Conservation (phyloP, 2,113 vertebrate species). For the Acrocephalus arundinaceus region DNA sequence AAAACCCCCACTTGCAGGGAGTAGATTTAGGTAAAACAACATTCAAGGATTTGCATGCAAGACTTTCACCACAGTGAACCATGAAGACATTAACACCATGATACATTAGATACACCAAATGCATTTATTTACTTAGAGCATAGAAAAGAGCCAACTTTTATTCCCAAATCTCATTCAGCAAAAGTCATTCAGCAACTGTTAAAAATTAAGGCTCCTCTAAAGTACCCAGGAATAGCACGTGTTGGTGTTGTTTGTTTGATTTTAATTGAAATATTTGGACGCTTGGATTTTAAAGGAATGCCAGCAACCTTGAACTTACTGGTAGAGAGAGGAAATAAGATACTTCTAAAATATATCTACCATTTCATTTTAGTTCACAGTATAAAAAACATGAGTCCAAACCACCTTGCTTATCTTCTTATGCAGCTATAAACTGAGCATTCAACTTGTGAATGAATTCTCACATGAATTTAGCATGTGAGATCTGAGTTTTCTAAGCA, state of each 20-base stretch:
- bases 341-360: neutral
- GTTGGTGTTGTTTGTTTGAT: neutral
- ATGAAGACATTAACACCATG: neutral
- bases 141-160: neutral
- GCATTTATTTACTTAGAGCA: neutral
- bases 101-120: neutral
- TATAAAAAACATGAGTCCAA: neutral
- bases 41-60: neutral
- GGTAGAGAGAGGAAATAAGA: neutral
- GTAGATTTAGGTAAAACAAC: neutral
- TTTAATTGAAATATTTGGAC: neutral
- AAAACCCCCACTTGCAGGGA: neutral
- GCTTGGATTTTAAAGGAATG: neutral
- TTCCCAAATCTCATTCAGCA: neutral
- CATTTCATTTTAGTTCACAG: conserved; percentile 32
- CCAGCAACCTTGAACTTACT: neutral
- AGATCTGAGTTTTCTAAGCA: neutral
- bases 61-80: neutral
- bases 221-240: neutral
- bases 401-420: neutral
- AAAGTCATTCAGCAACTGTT: neutral
- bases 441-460: neutral
- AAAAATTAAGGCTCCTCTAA: neutral
- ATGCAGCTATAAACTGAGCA: neutral
- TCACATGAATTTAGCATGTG: neutral